A percentile compares a stretch with the other conserved stretches of the same genome.
These are phyloP conservation scores for Phycodurus eques DNA, from an alignment of 2,113 vertebrate genomes.

Conservation along the genomic window DNA sequence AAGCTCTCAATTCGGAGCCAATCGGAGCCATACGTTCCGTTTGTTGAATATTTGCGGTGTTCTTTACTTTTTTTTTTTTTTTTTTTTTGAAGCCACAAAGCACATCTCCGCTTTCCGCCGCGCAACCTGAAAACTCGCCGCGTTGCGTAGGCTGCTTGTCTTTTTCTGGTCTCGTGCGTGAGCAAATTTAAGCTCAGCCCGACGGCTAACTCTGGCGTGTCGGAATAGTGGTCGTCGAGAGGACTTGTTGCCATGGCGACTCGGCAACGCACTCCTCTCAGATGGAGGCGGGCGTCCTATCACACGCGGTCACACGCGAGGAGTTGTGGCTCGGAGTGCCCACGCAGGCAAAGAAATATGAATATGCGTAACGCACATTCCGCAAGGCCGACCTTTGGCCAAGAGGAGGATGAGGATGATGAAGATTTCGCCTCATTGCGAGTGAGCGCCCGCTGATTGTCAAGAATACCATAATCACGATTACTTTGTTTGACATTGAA, in stretches of 20 bases:
- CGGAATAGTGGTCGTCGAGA: constrained; percentile 31
- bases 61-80: neutral
- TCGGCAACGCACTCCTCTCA: constrained; percentile 28
- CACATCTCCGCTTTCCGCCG: neutral
- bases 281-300: constrained; percentile 22
- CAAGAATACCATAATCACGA: too few relatives aligned
- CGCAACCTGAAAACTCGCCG: neutral
- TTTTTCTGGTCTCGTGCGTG: constrained; percentile 10
- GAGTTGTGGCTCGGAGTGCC: constrained; percentile 20
- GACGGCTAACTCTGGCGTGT: constrained; percentile 27
- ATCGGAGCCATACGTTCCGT: neutral
- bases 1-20: neutral
- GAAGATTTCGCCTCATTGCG: constrained; percentile 35
- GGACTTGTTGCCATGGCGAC: constrained; percentile 61
- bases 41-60: neutral
- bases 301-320: constrained; percentile 20
- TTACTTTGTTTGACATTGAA: too few relatives aligned
- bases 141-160: neutral
- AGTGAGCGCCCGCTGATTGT: constrained; percentile 19
- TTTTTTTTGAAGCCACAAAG: neutral
- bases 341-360: constrained; percentile 13
- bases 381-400: constrained; percentile 17
- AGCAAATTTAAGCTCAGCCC: constrained; percentile 23
- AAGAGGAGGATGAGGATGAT: constrained; percentile 24
- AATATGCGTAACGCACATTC: constrained; percentile 10